These are phyloP conservation scores for Corythornis vintsioides DNA, from an alignment of 2,113 vertebrate genomes.

Conservation along the genomic window DNA sequence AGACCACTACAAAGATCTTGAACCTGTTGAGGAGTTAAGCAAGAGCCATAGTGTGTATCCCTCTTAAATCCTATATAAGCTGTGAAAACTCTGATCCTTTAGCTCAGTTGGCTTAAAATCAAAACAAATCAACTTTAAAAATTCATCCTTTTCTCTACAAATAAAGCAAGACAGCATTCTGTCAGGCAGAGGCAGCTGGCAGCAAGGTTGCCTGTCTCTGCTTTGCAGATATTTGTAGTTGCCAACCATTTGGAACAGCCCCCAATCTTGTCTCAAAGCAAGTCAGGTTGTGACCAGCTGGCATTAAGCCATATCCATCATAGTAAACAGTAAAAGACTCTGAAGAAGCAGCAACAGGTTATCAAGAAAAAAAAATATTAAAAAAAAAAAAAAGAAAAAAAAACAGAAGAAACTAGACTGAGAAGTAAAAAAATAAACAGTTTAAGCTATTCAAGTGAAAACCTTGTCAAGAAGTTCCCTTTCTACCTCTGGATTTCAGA, in stretches of 20 bases:
- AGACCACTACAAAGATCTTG: background rate
- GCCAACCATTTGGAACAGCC: conserved; percentile 41
- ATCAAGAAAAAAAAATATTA: background rate
- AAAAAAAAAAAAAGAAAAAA: no score
- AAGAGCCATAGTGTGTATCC: background rate
- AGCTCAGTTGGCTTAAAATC: background rate
- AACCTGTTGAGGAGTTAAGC: background rate
- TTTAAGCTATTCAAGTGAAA: background rate
- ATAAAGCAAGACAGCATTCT: background rate
- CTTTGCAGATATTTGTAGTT: conserved; percentile 17
- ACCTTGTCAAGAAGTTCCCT: background rate
- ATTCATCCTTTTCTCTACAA: background rate
- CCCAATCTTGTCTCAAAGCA: conserved; percentile 23
- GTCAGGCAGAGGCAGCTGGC: conserved; percentile 46
- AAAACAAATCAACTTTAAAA: background rate
- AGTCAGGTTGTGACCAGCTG: background rate
- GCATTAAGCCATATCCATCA: background rate
- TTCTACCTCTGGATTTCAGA: background rate
- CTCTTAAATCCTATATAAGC: background rate
- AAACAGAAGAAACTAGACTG: background rate
- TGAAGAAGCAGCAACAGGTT: background rate
- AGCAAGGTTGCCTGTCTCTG: conserved; percentile 6
- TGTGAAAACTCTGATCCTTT: background rate
- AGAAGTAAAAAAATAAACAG: background rate
- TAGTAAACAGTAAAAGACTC: background rate